Evolutionary conservation across 2,888 invertebrate species (phyloP).

Genomic region (Urechis unicinctus): DNA sequence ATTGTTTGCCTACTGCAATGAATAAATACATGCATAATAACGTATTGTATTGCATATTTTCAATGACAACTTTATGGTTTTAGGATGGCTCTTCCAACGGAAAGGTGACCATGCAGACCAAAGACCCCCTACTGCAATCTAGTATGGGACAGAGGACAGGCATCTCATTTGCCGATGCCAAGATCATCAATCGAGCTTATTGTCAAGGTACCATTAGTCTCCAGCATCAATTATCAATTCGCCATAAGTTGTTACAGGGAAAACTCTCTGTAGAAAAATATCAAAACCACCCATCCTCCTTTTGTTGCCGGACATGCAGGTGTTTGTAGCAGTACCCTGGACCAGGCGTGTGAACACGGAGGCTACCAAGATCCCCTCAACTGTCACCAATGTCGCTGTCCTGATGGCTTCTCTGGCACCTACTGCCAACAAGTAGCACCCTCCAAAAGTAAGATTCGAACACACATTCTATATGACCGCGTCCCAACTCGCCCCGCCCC

Average conservation of each 20-base stretch:
- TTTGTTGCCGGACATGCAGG: no score
- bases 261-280: no score
- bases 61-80: no score
- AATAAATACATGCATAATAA: no score
- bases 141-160: conserved; percentile 23
- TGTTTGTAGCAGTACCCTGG: not conserved
- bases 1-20: not conserved
- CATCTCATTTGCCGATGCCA: conserved; percentile 21
- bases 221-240: no score
- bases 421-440: not conserved
- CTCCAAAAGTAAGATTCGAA: not conserved
- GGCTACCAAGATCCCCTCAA: not conserved
- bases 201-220: conserved; percentile 15
- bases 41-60: no score
- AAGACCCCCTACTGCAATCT: conserved; percentile 17
- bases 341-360: not conserved
- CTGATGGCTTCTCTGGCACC: not conserved
- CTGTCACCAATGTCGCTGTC: not conserved
- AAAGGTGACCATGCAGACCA: conserved; percentile 13
- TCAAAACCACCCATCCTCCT: no score
- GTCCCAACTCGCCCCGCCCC: no score
- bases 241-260: no score
- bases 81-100: conserved; percentile 13
- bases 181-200: conserved; percentile 21
- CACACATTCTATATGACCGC: no score